Percentiles rank a stretch among this genome's conserved stretches.
These are phyloP conservation scores for Taenaris catops DNA, from an alignment of 2,888 invertebrate species.

Conservation along the genomic window DNA sequence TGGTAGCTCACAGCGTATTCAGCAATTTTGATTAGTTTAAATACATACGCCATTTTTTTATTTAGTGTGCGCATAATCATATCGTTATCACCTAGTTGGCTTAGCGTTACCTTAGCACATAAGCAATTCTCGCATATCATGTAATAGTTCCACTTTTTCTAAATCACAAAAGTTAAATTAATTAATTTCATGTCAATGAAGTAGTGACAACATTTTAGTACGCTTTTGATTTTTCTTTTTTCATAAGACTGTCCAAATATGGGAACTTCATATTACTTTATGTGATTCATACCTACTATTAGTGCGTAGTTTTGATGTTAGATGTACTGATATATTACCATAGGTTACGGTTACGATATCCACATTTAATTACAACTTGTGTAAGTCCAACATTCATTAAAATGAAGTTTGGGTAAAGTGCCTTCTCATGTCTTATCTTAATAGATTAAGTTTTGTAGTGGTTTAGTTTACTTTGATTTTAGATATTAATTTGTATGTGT, in stretches of 20 bases:
- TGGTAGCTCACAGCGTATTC: constrained; percentile 59
- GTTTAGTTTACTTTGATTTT: constrained; percentile 11
- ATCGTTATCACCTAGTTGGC: constrained; percentile 6
- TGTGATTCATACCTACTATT: constrained; percentile 6
- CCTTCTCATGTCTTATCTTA: constrained; percentile 16
- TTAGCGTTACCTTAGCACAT: constrained; percentile 16
- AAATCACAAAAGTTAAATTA: not conserved
- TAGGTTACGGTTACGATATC: constrained; percentile 5
- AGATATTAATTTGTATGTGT: constrained; percentile 2
- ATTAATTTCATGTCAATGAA: too few relatives aligned
- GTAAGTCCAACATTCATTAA: constrained; percentile 11
- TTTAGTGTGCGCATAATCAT: constrained; percentile 6
- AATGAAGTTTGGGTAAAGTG: constrained; percentile 18
- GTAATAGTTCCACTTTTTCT: not conserved
- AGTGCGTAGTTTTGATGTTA: constrained; percentile 6
- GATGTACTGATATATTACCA: constrained; percentile 8
- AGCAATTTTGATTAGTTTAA: constrained; percentile 37
- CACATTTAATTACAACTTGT: constrained; percentile 2
- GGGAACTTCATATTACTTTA: constrained; percentile 1
- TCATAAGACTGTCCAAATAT: constrained; percentile 5
- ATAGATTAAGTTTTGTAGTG: constrained; percentile 17
- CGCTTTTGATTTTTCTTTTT: not conserved
- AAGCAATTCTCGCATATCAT: constrained; percentile 18
- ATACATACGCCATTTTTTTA: not conserved
- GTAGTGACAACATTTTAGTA: not conserved